Base-by-base conservation (phyloP, 2,888 invertebrate genomes). In the Drosophila picticornis region DNA sequence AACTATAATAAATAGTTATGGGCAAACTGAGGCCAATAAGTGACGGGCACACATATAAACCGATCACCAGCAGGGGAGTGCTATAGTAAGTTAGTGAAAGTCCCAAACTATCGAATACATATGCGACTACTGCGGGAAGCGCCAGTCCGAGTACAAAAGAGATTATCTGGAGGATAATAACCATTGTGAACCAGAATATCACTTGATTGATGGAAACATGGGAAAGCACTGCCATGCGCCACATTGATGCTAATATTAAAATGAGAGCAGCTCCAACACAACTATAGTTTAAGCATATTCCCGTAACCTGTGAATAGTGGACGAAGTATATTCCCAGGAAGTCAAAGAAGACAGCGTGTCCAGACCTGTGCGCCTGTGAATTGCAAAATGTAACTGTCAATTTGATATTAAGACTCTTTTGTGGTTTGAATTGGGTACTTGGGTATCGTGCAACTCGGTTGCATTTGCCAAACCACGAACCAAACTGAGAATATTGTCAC, bases 321-420 rank as follows among this genome's bases (percentile, higher is more conserved):
- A 97, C 88, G 85, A 97, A 94, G 88, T 95, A 96, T 68, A 94
- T 83, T 40, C 96, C 96, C 70, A 97, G 91, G 63, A 95, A 94
- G 91, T 97, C 97, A 92, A 94, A 97, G 94, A 96, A 97, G 0
- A 97, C 95, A 5, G 94, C 94, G 7, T 92, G 89, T 25, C 94
- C 91, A 4, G 92, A 76, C 0, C 93, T 88, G n/a, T 92, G 72
- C 19, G 90, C 82, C 94, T 94, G 88, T 7, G 96, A 95, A 80
- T 95, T 94, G 10, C 32, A 32, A 32, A 10, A 91, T 97, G 97
- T 31, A 97, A 89, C 10, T 10, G 32, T 32, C 32, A 32, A 32
- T 32, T 32, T 32, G 10, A 32, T 32, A 32, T 32, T 32, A 32
- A 7, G 96, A 95, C 0, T 96, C 96, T 32, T 32, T 32, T 32